Conservation (phyloP, 2,113 vertebrate genomes). For the Neolamprologus longior region DNA sequence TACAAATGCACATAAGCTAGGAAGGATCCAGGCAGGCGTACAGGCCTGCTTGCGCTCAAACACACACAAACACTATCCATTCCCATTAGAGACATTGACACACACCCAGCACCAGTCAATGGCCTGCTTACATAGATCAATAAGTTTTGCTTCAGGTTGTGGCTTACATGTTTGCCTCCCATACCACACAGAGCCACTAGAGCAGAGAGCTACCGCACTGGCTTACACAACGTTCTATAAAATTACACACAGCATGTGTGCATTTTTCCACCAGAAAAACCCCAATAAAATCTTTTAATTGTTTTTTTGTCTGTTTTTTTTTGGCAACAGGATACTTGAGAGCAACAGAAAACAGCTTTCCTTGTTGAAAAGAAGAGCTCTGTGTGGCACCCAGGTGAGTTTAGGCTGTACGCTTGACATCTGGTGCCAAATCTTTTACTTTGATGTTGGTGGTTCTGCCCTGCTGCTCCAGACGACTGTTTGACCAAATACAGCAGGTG, state of each 20-base stretch:
- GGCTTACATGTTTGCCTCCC: constrained; percentile 11
- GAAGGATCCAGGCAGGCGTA: not conserved
- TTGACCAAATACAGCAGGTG: not conserved
- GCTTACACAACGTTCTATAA: constrained; percentile 28
- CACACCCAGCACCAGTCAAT: constrained; percentile 43
- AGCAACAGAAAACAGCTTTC: not conserved
- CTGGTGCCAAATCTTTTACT: not conserved
- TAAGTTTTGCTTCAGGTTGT: constrained; percentile 23
- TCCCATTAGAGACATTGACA: constrained; percentile 34
- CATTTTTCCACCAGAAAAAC: not conserved
- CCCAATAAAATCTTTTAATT: not conserved
- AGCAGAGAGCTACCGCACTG: constrained; percentile 8
- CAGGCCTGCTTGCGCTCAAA: not conserved
- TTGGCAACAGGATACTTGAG: not conserved
- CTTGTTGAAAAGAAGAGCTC: not conserved
- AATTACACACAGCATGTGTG: not conserved
- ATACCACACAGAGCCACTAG: not conserved
- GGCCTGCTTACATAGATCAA: constrained; percentile 44
- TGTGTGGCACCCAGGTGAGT: not conserved
- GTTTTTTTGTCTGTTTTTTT: not conserved
- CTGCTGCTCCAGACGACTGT: not conserved
- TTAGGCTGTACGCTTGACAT: not conserved
- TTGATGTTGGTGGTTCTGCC: not conserved
- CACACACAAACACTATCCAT: constrained; percentile 7
- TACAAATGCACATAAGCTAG: not conserved